Conservation (phyloP, 2,113 vertebrate genomes). For the Sylvilagus bachmani region DNA sequence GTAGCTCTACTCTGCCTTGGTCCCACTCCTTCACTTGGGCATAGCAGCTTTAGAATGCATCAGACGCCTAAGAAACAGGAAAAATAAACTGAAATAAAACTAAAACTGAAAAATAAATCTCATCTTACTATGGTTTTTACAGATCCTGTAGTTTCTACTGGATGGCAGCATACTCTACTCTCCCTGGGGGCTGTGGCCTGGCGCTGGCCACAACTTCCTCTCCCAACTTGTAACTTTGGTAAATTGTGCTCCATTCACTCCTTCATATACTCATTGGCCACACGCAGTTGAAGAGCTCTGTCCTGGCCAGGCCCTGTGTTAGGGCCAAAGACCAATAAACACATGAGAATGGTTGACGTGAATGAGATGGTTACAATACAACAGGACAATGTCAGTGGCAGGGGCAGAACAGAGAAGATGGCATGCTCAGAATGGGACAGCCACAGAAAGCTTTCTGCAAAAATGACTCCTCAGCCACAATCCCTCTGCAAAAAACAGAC, state of each 20-base stretch:
- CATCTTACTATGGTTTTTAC: not conserved
- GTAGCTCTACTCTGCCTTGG: not conserved
- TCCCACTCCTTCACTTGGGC: not conserved
- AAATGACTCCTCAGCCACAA: too few relatives aligned
- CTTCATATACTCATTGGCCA: not conserved
- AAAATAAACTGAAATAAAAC: not conserved
- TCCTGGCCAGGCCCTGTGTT: not conserved
- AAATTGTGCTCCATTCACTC: not conserved
- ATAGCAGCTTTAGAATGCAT: not conserved
- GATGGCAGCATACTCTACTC: too few relatives aligned
- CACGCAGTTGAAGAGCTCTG: not conserved
- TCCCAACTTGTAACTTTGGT: not conserved
- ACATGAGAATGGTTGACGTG: too few relatives aligned
- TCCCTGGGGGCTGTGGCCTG: fast-evolving
- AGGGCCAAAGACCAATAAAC: not conserved
- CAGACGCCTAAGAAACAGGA: not conserved
- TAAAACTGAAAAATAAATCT: conserved; percentile 20
- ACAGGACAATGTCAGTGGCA: not conserved
- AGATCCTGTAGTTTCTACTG: not conserved
- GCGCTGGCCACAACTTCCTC: not conserved
- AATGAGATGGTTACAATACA: not conserved
- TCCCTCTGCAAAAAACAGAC: not conserved
- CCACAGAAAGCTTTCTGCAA: not conserved
- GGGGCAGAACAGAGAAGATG: not conserved
- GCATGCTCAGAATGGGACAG: not conserved